These are phyloP conservation scores for Caenorhabditis remanei DNA, from an alignment of 1,140 invertebrate genomes.

Conservation along the genomic window DNA sequence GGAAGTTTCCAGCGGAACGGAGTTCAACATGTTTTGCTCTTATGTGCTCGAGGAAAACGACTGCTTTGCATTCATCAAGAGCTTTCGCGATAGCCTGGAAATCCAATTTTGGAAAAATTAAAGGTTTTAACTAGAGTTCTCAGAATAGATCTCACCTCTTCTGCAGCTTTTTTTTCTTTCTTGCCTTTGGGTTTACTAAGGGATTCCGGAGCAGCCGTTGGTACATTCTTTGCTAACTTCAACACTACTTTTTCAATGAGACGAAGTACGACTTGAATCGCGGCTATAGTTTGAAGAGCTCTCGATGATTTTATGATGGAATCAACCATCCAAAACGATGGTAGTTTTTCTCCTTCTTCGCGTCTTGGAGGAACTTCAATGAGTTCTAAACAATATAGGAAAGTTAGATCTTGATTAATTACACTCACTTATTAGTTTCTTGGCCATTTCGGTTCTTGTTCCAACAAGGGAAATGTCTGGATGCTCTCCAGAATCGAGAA, in stretches of 20 bases:
- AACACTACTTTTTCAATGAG: conserved; percentile 5
- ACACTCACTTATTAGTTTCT: conserved; percentile 12
- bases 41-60: conserved; percentile 27
- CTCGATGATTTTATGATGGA: conserved; percentile 28
- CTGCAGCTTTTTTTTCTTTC: conserved; percentile 33
- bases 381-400: not conserved
- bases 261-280: conserved; percentile 20
- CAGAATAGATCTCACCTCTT: not conserved
- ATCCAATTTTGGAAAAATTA: not conserved
- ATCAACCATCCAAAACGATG: conserved; percentile 30
- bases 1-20: conserved; percentile 12
- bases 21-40: conserved; percentile 23
- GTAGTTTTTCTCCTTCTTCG: not conserved
- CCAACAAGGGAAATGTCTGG: conserved; percentile 6
- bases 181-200: conserved; percentile 12
- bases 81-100: not conserved
- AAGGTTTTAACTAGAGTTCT: no score
- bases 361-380: conserved; percentile 27
- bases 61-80: conserved; percentile 35
- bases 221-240: conserved; percentile 32
- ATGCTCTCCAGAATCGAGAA: conserved; percentile 27
- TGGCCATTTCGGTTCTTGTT: conserved; percentile 29
- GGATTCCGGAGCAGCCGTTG: not conserved
- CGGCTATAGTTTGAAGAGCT: conserved; percentile 31
- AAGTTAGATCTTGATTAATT: not conserved